Evolutionary conservation across 2,888 invertebrate genomes (phyloP), one percentile per base, ranked within the genome.

Genomic region (Homarus gammarus): DNA sequence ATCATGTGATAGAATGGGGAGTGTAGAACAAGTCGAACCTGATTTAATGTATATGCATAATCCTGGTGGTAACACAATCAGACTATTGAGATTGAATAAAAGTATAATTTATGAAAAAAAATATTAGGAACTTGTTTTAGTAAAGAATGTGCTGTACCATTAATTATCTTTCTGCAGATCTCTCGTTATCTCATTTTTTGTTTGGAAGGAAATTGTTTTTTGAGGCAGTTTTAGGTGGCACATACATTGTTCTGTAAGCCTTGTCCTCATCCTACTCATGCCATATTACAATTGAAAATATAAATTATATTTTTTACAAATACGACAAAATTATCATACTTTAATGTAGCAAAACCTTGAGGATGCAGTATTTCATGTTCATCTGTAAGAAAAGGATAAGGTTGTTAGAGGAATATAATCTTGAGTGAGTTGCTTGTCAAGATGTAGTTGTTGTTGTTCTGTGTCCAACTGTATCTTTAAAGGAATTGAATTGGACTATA

Each of bases 1-100:
- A 70, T 79, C 68, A 78, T 87, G 86, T 87, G 79, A 87, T 87
- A 87, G 78, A 79, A 51, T 64, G 68, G 70, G 68, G 44, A 70
- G 72, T 70, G 61, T 87, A 38, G 70, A 49, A 44, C 72, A 70
- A 85, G 72, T 49, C 72, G 49, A 38, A 27, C 40, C 31, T 38
- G 40, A 68, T 36, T 36, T 33, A 36, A 79, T 73, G 38, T 40
- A 44, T 18, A 72, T n/a, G 70, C 79, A 87, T 73, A 87, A 70
- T 72, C 72, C 49, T 56, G 49, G 49, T 72, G 78, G 18, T 68
- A 44, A 44, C 78, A 33, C n/a, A 22, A 56, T 64, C 31, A 75
- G n/a, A n/a, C 15, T n/a, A n/a, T 83, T 70, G 83, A 38, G 51
- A 83, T 40, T 38, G 79, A 12, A 79, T 40, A 33, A 22, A 83